Conservation (phyloP, 2,113 vertebrate genomes). For the Thymallus thymallus region DNA sequence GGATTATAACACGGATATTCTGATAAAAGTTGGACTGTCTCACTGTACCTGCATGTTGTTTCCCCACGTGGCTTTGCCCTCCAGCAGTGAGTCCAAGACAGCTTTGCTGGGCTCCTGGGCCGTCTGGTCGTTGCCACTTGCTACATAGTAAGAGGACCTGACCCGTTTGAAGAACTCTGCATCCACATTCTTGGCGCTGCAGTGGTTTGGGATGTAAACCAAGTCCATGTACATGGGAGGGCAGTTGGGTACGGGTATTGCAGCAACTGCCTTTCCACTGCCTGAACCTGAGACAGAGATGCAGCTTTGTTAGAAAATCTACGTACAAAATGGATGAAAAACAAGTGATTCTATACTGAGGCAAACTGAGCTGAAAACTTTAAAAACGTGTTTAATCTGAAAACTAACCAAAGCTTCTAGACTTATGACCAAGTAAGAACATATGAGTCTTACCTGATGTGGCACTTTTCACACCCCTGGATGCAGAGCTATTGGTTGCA, state of each 20-base stretch:
- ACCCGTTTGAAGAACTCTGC: slow-evolving; percentile 95
- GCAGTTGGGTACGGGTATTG: slow-evolving; percentile 79
- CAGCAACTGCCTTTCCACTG: slow-evolving; percentile 76
- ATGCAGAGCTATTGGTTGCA: slow-evolving; percentile 88
- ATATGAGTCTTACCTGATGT: slow-evolving; percentile 75
- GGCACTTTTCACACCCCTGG: slow-evolving; percentile 83
- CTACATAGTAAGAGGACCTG: slow-evolving; percentile 93
- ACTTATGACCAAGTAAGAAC: too few relatives aligned
- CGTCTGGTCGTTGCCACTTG: slow-evolving; percentile 90
- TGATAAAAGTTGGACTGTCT: not conserved
- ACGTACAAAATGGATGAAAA: not conserved
- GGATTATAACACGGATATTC: not conserved
- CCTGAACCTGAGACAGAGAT: slow-evolving; percentile 73
- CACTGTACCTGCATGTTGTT: slow-evolving; percentile 87
- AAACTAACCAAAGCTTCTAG: too few relatives aligned
- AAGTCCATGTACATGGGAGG: slow-evolving; percentile 94
- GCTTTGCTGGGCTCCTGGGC: slow-evolving; percentile 89
- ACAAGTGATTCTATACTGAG: not conserved
- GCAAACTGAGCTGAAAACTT: not conserved
- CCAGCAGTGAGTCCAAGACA: slow-evolving; percentile 90
- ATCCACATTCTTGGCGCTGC: slow-evolving; percentile 93
- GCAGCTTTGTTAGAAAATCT: not conserved
- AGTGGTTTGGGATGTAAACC: slow-evolving; percentile 97
- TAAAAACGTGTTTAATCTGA: too few relatives aligned
- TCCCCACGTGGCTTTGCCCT: slow-evolving; percentile 93